A percentile compares a stretch with the other conserved stretches of the same genome.
These are phyloP conservation scores for Brachylomia viminalis DNA, from an alignment of 2,888 invertebrate genomes.

Conservation along the genomic window DNA sequence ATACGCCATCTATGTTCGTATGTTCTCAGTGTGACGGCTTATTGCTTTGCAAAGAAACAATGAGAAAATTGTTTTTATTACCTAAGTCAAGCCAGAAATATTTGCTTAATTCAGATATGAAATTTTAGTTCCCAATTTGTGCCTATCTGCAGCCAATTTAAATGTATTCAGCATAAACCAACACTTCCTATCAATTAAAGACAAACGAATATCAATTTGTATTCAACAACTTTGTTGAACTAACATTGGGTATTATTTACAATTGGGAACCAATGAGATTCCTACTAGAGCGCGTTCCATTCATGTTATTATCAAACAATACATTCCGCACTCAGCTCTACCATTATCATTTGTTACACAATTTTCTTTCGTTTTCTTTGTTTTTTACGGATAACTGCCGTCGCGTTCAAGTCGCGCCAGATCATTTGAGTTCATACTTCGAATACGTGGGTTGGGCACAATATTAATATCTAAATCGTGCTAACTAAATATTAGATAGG, in stretches of 20 bases:
- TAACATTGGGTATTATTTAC: slow-evolving; percentile 32
- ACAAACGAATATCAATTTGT: slow-evolving; percentile 9
- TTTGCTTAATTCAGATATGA: neutral
- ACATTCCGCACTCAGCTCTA: slow-evolving; percentile 29
- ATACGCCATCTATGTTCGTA: no score
- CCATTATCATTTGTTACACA: slow-evolving; percentile 3
- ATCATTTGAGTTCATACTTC: slow-evolving; percentile 1
- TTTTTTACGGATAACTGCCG: neutral
- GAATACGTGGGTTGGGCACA: slow-evolving; percentile 14
- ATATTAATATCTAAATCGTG: slow-evolving; percentile 15
- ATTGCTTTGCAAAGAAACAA: neutral
- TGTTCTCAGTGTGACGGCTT: neutral
- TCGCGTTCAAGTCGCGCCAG: neutral
- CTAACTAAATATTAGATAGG: slow-evolving; percentile 49
- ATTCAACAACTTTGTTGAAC: slow-evolving; percentile 19
- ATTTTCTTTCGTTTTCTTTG: slow-evolving; percentile 34
- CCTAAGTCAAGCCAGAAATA: no score
- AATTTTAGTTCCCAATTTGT: neutral
- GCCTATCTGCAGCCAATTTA: neutral
- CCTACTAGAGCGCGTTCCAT: slow-evolving; percentile 29
- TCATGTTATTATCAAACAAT: slow-evolving; percentile 40
- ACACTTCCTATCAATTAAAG: neutral
- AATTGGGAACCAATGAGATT: slow-evolving; percentile 24
- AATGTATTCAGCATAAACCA: neutral
- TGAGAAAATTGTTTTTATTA: neutral